A percentile compares a stretch with the other conserved stretches of the same genome.
Conservation (phyloP, 2,888 invertebrate species). For the Catonia carolina region DNA sequence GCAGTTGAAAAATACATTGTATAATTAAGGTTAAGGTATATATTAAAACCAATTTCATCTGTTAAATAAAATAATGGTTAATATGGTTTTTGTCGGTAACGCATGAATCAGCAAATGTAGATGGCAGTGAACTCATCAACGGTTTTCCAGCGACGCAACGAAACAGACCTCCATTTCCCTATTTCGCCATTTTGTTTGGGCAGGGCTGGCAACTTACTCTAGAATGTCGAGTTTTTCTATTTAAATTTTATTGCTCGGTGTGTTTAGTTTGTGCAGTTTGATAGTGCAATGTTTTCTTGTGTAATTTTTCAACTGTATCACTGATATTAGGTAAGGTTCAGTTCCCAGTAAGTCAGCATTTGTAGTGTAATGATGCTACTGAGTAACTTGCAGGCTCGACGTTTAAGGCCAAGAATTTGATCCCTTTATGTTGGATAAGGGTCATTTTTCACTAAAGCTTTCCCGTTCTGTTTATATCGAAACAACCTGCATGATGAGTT, state of each 20-base stretch:
- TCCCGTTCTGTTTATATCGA: slow-evolving; percentile 6
- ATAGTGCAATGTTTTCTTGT: slow-evolving; percentile 16
- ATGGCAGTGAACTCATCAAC: slow-evolving; percentile 4
- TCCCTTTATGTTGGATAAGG: neutral
- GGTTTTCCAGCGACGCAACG: slow-evolving; percentile 12
- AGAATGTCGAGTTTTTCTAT: slow-evolving; percentile 18
- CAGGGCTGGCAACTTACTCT: slow-evolving; percentile 34
- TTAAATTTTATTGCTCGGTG: slow-evolving; percentile 16
- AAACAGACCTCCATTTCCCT: slow-evolving; percentile 10
- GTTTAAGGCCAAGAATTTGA: slow-evolving; percentile 6
- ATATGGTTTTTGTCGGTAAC: too few relatives aligned
- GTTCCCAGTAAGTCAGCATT: neutral
- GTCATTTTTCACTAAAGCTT: slow-evolving; percentile 10
- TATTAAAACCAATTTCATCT: too few relatives aligned
- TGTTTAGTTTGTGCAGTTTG: slow-evolving; percentile 21
- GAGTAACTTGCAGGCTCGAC: slow-evolving; percentile 1
- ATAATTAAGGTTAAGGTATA: too few relatives aligned
- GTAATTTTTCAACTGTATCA: neutral
- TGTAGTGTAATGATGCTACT: neutral
- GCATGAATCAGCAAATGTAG: neutral
- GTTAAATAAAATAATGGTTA: too few relatives aligned
- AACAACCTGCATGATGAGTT: slow-evolving; percentile 2
- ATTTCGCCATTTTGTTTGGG: slow-evolving; percentile 32
- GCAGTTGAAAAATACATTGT: too few relatives aligned
- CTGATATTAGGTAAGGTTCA: slow-evolving; percentile 10